Conservation (phyloP, 2,888 invertebrate species). For the Netelia inedita region DNA sequence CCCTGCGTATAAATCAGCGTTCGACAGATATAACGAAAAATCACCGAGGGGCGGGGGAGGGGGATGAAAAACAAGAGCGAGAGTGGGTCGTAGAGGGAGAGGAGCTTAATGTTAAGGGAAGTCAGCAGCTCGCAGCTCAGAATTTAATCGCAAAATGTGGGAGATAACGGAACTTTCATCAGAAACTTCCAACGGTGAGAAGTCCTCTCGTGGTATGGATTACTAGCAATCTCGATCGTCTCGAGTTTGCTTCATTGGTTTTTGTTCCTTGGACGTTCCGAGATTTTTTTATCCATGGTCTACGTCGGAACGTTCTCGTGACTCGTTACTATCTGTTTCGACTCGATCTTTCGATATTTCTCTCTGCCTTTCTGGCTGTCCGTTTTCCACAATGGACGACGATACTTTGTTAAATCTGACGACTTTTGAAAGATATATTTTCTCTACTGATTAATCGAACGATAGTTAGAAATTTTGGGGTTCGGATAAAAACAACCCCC, state of each 20-base stretch:
- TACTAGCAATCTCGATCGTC: slow-evolving; percentile 4
- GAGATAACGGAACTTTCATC: slow-evolving; percentile 9
- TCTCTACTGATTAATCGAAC: too few species aligned
- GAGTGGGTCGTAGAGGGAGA: not conserved
- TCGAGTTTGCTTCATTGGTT: slow-evolving; percentile 1
- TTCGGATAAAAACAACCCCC: too few species aligned
- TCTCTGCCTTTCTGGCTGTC: too few species aligned
- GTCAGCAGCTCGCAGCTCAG: slow-evolving; percentile 25
- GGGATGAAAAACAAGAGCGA: slow-evolving; percentile 24
- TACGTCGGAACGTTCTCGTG: not conserved
- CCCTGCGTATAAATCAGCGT: slow-evolving; percentile 28
- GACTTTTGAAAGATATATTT: too few species aligned
- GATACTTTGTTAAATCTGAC: too few species aligned
- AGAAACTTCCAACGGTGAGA: slow-evolving; percentile 30
- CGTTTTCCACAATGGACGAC: too few species aligned
- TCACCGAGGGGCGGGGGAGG: not conserved
- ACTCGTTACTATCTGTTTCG: too few species aligned
- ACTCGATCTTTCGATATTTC: too few species aligned
- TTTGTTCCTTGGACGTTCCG: slow-evolving; percentile 3
- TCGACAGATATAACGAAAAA: slow-evolving; percentile 23
- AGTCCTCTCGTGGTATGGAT: not conserved
- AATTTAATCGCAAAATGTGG: slow-evolving; percentile 37
- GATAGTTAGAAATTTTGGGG: too few species aligned
- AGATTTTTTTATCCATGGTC: not conserved
- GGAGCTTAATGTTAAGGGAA: slow-evolving; percentile 36